Conservation (phyloP, 37 sponge, comb jelly and placozoan genomes). For the Aplysina aerophoba region DNA sequence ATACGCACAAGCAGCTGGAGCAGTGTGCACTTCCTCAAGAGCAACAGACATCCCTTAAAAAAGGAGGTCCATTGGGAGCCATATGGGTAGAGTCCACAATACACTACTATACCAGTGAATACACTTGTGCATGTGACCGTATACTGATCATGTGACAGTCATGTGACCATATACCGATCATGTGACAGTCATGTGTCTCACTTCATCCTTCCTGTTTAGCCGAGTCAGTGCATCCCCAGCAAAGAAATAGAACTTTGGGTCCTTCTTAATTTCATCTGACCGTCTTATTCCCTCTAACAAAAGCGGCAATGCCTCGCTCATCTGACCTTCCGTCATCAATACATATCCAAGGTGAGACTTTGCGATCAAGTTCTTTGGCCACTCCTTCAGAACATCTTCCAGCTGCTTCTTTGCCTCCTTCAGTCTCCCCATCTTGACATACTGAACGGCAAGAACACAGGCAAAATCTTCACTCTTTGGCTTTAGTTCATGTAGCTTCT, state of each 20-base stretch:
- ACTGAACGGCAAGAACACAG: conserved; percentile 47
- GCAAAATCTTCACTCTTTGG: conserved; percentile 25
- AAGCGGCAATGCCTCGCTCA: conserved; percentile 68
- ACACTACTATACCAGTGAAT: background rate
- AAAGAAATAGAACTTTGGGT: conserved; percentile 66
- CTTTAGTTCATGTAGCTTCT: conserved; percentile 42
- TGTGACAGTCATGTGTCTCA: conserved; percentile 17
- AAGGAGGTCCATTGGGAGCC: too few relatives aligned
- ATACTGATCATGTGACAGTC: background rate
- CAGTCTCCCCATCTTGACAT: conserved; percentile 38
- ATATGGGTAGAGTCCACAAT: background rate
- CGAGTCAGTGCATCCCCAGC: conserved; percentile 70
- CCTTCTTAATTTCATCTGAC: conserved; percentile 29
- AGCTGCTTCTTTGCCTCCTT: conserved; percentile 69
- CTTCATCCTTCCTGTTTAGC: conserved; percentile 72
- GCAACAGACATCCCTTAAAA: too few relatives aligned
- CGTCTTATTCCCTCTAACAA: conserved; percentile 61
- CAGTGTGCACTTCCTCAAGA: too few relatives aligned
- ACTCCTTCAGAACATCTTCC: conserved; percentile 35
- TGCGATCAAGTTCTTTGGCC: conserved; percentile 58
- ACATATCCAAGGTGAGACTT: conserved; percentile 72
- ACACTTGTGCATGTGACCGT: background rate
- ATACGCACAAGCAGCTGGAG: too few relatives aligned
- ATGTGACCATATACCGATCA: background rate
- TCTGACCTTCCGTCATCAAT: conserved; percentile 48